Base-by-base conservation (phyloP, 2,113 vertebrate species). In the Chascanopsetta lugubris region DNA sequence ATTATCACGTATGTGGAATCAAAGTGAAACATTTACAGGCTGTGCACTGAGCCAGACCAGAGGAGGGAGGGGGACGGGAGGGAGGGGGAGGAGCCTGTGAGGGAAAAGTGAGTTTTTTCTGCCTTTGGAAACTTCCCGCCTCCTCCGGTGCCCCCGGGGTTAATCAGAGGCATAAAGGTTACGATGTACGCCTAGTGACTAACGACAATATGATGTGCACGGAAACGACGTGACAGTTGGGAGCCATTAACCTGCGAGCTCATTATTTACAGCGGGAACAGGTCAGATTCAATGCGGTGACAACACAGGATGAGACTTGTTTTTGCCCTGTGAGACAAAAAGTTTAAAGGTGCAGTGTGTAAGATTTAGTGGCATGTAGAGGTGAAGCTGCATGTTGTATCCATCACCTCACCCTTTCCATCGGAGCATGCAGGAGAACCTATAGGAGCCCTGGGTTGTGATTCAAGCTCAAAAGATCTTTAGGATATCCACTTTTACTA, bases 1-100 rank as follows among this genome's bases (percentile, higher is more conserved):
- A 96, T 95, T 94, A 93, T 95, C 94, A 95, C 94, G 93, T 95
- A 95, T 93, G 92, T 93, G 92, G 93, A 96, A 94, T 95, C 94
- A 95, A 95, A 96, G 94, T 93, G 92, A 93, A 95, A 94, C 93
- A 91, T 96, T 97, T 96, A 95, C 87, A 93, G 92, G 89, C 93
- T 95, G 94, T 88, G 87, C 59, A 79, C 89, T 95, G 95, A 96
- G 93, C 89, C 86, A 93, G 94, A 89, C 91, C 95, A 97, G 94
- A 92, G 92, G 85, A 84, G 71, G 69, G 56, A 64, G n/a, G n/a
- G n/a, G n/a, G n/a, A n/a, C n/a, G n/a, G n/a, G n/a, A n/a, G n/a
- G n/a, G n/a, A n/a, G n/a, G n/a, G n/a, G n/a, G n/a, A n/a, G n/a
- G 8, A 69, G 71, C 13, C 34, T 38, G 69, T 71, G 49, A n/a